These are phyloP conservation scores for Aphelocoma coerulescens DNA, from an alignment of 2,113 vertebrate genomes.

Conservation along the genomic window DNA sequence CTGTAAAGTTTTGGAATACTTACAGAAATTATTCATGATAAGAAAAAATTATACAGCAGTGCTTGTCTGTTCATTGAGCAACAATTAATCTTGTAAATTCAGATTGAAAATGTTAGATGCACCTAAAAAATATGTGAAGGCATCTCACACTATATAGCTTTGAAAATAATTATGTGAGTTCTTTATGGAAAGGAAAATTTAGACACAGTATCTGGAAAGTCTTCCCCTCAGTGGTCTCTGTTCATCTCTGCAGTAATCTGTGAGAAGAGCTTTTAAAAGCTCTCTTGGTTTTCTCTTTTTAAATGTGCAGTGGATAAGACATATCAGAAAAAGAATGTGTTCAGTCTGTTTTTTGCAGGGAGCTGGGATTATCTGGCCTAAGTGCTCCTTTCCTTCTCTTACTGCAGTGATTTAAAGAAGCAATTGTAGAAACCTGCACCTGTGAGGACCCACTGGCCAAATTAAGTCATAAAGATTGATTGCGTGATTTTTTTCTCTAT, in stretches of 20 bases:
- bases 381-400: not conserved
- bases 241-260: not conserved
- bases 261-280: not conserved
- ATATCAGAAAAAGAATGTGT: not conserved
- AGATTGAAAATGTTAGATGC: not conserved
- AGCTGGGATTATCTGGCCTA: not conserved
- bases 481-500: not conserved
- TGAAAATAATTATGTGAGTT: not conserved
- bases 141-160: not conserved
- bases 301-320: not conserved
- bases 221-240: not conserved
- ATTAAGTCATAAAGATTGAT: not conserved
- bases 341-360: not conserved
- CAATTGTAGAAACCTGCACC: not conserved
- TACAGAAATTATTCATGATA: not conserved
- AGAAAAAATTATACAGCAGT: not conserved
- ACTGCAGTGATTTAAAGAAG: not conserved
- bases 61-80: not conserved
- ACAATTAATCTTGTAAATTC: not conserved
- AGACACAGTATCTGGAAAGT: not conserved
- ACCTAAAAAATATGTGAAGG: not conserved
- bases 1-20: not conserved
- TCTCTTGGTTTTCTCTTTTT: not conserved
- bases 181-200: not conserved
- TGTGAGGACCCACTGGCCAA: fast-evolving